Evolutionary conservation across 2,113 vertebrate species (phyloP).

Genomic region (Triplophysa tibetana): DNA sequence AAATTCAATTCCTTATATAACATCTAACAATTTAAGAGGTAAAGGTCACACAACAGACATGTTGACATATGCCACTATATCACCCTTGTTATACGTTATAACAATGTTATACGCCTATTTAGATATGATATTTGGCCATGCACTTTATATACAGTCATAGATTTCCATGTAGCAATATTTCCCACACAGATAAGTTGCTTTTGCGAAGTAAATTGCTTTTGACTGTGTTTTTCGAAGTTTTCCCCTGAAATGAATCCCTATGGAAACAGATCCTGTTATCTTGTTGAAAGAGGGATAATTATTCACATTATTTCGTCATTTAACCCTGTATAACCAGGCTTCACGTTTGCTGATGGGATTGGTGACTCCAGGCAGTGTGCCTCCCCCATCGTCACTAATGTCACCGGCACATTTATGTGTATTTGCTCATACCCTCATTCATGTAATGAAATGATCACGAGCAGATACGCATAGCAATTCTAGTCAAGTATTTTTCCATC

Average conservation of each 20-base stretch:
- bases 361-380: constrained; percentile 1
- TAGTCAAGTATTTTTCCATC: background rate
- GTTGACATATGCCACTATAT: background rate
- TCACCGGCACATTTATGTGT: background rate
- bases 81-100: background rate
- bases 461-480: background rate
- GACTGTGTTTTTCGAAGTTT: constrained; percentile 8
- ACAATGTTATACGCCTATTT: background rate
- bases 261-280: constrained; percentile 32
- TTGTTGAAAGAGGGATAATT: constrained; percentile 37
- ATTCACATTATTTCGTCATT: constrained; percentile 38
- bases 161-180: constrained; percentile 17
- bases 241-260: constrained; percentile 36
- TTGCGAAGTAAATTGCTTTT: constrained; percentile 21
- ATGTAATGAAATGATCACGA: background rate
- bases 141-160: background rate
- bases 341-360: constrained; percentile 19
- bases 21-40: too few relatives aligned
- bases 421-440: constrained; percentile 20
- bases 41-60: background rate
- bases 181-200: background rate
- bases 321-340: constrained; percentile 28
- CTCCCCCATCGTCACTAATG: background rate
- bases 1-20: too few relatives aligned
- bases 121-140: background rate